Conservation (phyloP, 1,140 invertebrate species). For the Drosophila nigromelanica region DNA sequence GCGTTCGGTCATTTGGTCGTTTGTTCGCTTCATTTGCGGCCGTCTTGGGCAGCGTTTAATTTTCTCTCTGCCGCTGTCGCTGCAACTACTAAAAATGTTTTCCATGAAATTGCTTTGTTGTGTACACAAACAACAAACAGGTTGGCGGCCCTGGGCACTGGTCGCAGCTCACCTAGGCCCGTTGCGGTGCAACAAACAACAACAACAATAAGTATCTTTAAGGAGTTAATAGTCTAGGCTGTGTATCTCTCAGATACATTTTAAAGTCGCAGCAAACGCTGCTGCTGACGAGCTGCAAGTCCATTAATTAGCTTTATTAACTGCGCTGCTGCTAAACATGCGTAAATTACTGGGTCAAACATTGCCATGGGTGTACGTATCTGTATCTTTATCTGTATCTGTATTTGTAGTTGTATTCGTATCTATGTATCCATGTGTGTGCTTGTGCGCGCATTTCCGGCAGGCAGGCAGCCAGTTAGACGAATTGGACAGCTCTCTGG, state of each 20-base stretch:
- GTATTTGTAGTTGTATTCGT: slow-evolving; percentile 29
- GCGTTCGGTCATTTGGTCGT: slow-evolving; percentile 43
- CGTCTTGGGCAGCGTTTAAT: slow-evolving; percentile 55
- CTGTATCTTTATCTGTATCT: slow-evolving; percentile 10
- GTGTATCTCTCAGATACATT: slow-evolving; percentile 38
- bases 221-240: slow-evolving; percentile 6
- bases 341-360: slow-evolving; percentile 80
- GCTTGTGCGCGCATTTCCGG: slow-evolving; percentile 58
- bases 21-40: slow-evolving; percentile 57
- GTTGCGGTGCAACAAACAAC: slow-evolving; percentile 19
- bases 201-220: slow-evolving; percentile 14
- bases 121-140: slow-evolving; percentile 64
- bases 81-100: slow-evolving; percentile 63
- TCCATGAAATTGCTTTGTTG: slow-evolving; percentile 79
- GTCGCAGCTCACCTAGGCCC: slow-evolving; percentile 15
- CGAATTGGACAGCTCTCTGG: slow-evolving; percentile 5
- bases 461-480: slow-evolving; percentile 13
- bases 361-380: slow-evolving; percentile 44
- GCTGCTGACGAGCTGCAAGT: slow-evolving; percentile 50
- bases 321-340: slow-evolving; percentile 72
- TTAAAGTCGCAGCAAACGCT: not conserved
- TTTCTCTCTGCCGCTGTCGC: slow-evolving; percentile 46
- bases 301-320: slow-evolving; percentile 80
- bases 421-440: slow-evolving; percentile 13
- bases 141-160: slow-evolving; percentile 63